phyloP scores from a whole-genome alignment of 2,113 vertebrate species.

The Brevimyrus niger region DNA sequence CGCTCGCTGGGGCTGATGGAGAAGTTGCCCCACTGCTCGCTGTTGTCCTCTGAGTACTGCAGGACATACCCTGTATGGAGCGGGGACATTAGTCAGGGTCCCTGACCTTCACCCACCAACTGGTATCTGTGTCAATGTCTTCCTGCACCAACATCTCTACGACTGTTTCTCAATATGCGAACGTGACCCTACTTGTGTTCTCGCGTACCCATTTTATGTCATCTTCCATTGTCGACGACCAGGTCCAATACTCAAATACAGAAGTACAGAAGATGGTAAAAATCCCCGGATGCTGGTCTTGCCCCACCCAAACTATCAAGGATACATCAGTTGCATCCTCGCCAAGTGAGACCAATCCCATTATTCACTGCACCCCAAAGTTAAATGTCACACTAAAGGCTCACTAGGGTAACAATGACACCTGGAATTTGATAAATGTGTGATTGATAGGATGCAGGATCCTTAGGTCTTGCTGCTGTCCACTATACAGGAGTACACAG shows the following conservation, averaged over 20 bases:
- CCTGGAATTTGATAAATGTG: not conserved
- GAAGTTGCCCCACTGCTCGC: slow-evolving; percentile 94
- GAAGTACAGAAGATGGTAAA: too few species aligned
- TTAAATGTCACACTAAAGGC: not conserved
- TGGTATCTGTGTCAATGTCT: not conserved
- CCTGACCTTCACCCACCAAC: not conserved
- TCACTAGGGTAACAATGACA: not conserved
- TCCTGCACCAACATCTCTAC: not conserved
- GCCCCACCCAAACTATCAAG: too few species aligned
- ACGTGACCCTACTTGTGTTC: too few species aligned
- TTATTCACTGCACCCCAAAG: not conserved
- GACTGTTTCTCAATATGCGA: not conserved
- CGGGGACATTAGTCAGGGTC: not conserved
- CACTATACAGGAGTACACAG: not conserved
- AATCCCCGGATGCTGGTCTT: too few species aligned
- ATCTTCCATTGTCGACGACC: too few species aligned
- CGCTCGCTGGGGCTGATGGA: slow-evolving; percentile 94
- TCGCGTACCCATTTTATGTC: too few species aligned
- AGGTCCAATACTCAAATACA: too few species aligned
- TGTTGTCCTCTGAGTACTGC: slow-evolving; percentile 97
- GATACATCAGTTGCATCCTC: too few species aligned
- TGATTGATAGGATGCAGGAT: not conserved
- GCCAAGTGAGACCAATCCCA: too few species aligned
- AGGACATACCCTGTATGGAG: slow-evolving; percentile 78
- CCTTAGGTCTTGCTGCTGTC: not conserved